Base-by-base conservation (phyloP, 1,140 invertebrate species). In the Delia radicum region DNA sequence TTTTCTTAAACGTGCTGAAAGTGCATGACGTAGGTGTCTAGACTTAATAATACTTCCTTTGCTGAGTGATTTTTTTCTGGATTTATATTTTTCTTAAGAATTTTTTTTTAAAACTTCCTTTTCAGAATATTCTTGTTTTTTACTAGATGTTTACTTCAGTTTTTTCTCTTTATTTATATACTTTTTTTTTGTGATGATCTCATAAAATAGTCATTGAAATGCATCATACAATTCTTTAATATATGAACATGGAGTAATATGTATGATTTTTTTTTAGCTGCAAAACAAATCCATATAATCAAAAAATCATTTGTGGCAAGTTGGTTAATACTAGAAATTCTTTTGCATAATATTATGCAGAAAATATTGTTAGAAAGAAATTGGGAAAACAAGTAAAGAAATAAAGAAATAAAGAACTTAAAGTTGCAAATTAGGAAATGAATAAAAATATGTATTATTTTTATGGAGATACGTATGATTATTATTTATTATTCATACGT, bases 1-100 rank as follows among this genome's bases (percentile, higher is more conserved):
- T 21, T 55, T 21, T 21, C 24, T 18, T 21, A 55, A 55, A 55
- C 48, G 48, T 55, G 48, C 48, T 55, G 48, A 46, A 69, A 81
- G 80, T 78, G 81, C 83, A 83, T 84, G 83, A 85, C 81, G 81
- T 83, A 85, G 83, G 82, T 85, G 83, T 84, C 83, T 85, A 85
- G 83, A 85, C 83, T 79, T 81, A 78, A 80, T 85, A 85, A 85
- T 85, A 83, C 85, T 84, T 84, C 82, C 83, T 83, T 69, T 69
- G 29, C 31, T 24, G 31, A 69, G 65, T 37, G 48, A 10, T 74
- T 74, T 73, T 27, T 18, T 55, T 46, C 28, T 26, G 15, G 6
- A 18, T 18, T 74, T 74, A 65, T 74, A 55, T 21, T 67, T 31
- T 65, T 29, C 15, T 24, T 72, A 27, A 61, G 63, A 48, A 15